Conservation (phyloP, 1,140 invertebrate genomes). For the Ruditapes philippinarum region DNA sequence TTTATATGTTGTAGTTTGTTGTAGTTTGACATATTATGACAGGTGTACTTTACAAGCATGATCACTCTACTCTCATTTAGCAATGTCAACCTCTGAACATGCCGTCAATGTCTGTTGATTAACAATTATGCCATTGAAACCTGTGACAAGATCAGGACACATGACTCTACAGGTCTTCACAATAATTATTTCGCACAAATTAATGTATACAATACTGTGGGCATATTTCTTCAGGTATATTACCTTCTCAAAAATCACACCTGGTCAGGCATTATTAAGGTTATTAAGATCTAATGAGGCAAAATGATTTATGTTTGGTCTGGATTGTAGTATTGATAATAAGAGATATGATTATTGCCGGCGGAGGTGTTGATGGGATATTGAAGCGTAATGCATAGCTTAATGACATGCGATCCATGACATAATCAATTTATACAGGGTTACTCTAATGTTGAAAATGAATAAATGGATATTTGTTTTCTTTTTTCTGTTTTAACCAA, state of each 20-base stretch:
- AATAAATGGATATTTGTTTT: too few species aligned
- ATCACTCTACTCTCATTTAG: not conserved
- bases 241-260: not conserved
- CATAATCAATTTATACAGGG: not conserved
- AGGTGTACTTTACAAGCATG: too few species aligned
- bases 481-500: too few species aligned
- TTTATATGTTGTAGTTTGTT: too few species aligned
- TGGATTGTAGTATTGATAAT: not conserved
- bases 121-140: not conserved
- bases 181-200: not conserved
- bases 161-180: not conserved
- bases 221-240: not conserved
- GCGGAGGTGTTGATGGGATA: not conserved
- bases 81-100: not conserved
- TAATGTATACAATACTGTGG: not conserved
- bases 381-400: not conserved
- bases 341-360: not conserved
- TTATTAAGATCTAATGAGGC: not conserved
- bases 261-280: not conserved
- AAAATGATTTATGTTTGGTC: not conserved
- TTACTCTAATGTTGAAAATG: too few species aligned
- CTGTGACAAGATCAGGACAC: slow-evolving; percentile 10
- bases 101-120: not conserved
- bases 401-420: not conserved
- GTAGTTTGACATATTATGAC: too few species aligned